Evolutionary conservation across 1,140 invertebrate species (phyloP), one percentile per base, ranked within the genome.

Genomic region (Dinothrombium tinctorium): DNA sequence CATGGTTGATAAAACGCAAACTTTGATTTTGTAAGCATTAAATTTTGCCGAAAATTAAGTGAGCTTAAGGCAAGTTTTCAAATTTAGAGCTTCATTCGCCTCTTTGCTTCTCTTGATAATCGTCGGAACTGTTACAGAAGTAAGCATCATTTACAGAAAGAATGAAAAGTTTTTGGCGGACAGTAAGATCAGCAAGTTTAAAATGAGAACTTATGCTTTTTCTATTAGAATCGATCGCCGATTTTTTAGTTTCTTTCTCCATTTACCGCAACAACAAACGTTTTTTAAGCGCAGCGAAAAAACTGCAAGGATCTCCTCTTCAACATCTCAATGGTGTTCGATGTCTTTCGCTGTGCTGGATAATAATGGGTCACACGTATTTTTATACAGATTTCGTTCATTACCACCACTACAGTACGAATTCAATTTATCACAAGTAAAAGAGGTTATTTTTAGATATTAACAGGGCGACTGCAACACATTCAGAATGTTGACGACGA

Each of bases 341-440:
- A n/a, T 56, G 59, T 26, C 41, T 60, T 32, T 53, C 54, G 15
- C 56, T 60, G 53, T 49, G 47, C 9, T 62, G 60, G 60, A 57
- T 62, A 12, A 57, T 62, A 12, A 42, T 60, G 4, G 59, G 59
- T 6, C 59, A 62, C 42, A 47, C 54, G 3, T 45, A 48, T 21
- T 48, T 40, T 25, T 50, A 46, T 26, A 47, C 41, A 24, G 45
- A 49, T 32, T 43, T 49, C 35, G 31, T 40, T 22, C 39, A 40
- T 23, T 40, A 40, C 17, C 39, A 40, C 15, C 39, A 40, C 24
- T 40, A 31, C 20, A 26, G 39, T 39, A 28, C 26, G 7, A 28
- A 28, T 7, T 8, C 26, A n/a, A 28, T 28, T 28, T 8, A 28
- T n/a, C 7, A 28, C 26, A 7, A 28, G 26, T 28, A 28, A 28